phyloP scores from a whole-genome alignment of 2,797 vertebrate species.

The Pseudochirops corinnae region DNA sequence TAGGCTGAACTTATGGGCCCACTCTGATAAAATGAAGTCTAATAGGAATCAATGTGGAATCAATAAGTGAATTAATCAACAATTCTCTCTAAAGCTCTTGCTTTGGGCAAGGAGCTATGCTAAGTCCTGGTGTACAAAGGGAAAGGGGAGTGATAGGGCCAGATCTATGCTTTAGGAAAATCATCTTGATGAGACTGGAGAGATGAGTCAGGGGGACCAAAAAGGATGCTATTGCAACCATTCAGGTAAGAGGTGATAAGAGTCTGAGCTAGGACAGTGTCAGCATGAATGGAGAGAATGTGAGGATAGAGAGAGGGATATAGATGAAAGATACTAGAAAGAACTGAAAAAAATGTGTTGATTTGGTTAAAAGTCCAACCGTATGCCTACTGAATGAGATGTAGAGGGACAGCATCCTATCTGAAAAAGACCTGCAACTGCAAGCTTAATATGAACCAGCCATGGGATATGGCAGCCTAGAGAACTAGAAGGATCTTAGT shows the following conservation, averaged over 20 bases:
- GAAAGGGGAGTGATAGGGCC: not conserved
- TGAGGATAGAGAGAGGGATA: not conserved
- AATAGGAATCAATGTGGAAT: not conserved
- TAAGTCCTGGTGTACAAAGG: not conserved
- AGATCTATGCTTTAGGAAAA: not conserved
- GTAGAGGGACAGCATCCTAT: not conserved
- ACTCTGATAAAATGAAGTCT: not conserved
- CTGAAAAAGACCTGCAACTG: not conserved
- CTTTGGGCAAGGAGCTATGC: not conserved
- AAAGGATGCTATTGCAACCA: not conserved
- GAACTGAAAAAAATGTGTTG: not conserved
- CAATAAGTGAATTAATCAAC: not conserved
- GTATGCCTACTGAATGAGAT: not conserved
- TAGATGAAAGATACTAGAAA: not conserved
- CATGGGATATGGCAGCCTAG: not conserved
- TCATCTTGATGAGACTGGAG: not conserved
- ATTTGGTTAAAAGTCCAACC: not conserved
- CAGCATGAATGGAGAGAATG: not conserved
- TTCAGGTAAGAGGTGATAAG: not conserved
- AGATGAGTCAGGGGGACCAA: not conserved
- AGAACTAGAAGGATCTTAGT: not conserved
- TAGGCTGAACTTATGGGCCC: not conserved
- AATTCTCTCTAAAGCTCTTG: not conserved
- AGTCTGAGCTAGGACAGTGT: not conserved
- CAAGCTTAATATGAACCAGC: not conserved